Conservation (phyloP, 2,113 vertebrate species). For the Catharus bicknelli region DNA sequence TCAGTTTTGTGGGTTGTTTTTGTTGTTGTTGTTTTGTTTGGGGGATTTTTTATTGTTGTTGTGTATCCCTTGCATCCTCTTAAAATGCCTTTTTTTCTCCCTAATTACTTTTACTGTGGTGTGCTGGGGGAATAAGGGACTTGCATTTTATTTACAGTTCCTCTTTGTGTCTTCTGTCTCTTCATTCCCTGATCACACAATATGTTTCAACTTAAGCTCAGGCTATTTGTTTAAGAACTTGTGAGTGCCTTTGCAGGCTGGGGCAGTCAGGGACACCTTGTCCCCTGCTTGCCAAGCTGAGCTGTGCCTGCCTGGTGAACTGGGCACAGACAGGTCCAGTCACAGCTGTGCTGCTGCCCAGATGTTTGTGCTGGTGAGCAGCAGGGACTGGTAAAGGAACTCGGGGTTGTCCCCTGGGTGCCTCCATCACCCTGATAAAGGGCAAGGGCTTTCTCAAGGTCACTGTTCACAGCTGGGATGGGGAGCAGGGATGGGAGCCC, state of each 20-base stretch:
- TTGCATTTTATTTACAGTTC: background rate
- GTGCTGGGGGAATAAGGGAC: background rate
- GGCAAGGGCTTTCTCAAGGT: background rate
- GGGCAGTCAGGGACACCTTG: fast-evolving
- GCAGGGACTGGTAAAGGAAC: background rate
- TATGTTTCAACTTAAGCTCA: background rate
- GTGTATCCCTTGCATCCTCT: background rate
- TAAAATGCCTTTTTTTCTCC: background rate
- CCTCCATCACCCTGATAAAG: fast-evolving
- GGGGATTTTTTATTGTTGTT: background rate
- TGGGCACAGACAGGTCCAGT: background rate
- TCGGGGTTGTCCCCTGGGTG: fast-evolving
- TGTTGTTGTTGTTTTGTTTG: background rate
- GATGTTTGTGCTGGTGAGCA: background rate
- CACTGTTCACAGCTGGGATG: background rate
- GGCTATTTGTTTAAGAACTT: background rate
- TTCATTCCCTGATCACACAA: background rate
- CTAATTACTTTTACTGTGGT: background rate
- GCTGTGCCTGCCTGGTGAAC: background rate
- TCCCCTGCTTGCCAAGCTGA: fast-evolving
- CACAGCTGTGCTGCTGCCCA: background rate
- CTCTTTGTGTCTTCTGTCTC: background rate
- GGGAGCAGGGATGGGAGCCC: background rate
- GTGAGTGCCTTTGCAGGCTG: background rate
- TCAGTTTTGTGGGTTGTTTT: background rate